These are phyloP conservation scores for Eriosoma lanigerum DNA, from an alignment of 1,140 invertebrate genomes.

Conservation along the genomic window DNA sequence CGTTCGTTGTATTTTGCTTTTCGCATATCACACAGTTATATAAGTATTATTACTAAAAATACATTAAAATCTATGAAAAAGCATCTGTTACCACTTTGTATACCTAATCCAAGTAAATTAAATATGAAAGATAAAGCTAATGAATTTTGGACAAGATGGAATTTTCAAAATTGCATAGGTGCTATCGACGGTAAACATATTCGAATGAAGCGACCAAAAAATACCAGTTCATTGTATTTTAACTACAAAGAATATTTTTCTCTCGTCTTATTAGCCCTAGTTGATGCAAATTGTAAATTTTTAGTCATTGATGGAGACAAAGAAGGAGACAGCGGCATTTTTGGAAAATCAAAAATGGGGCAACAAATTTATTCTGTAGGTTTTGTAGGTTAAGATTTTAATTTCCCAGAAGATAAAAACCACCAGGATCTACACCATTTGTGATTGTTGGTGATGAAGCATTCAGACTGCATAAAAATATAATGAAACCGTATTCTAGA, in stretches of 20 bases:
- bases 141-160: conserved; percentile 55
- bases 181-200: conserved; percentile 60
- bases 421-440: not conserved
- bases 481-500: conserved; percentile 61
- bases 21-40: conserved; percentile 8
- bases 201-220: conserved; percentile 56
- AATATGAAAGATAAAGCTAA: conserved; percentile 56
- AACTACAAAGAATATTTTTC: conserved; percentile 53
- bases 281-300: conserved; percentile 54
- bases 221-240: conserved; percentile 54
- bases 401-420: too few relatives aligned
- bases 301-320: conserved; percentile 53
- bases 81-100: conserved; percentile 36
- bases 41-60: conserved; percentile 12
- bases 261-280: conserved; percentile 53
- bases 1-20: conserved; percentile 8
- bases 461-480: conserved; percentile 59
- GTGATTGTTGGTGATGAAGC: conserved; percentile 60
- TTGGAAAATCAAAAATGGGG: too few relatives aligned
- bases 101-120: conserved; percentile 52
- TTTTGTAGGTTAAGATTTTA: not conserved
- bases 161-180: conserved; percentile 57
- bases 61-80: conserved; percentile 19
- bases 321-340: conserved; percentile 58
- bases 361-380: conserved; percentile 49